phyloP scores from a whole-genome alignment of 2,113 vertebrate species.

The Lutjanus erythropterus region DNA sequence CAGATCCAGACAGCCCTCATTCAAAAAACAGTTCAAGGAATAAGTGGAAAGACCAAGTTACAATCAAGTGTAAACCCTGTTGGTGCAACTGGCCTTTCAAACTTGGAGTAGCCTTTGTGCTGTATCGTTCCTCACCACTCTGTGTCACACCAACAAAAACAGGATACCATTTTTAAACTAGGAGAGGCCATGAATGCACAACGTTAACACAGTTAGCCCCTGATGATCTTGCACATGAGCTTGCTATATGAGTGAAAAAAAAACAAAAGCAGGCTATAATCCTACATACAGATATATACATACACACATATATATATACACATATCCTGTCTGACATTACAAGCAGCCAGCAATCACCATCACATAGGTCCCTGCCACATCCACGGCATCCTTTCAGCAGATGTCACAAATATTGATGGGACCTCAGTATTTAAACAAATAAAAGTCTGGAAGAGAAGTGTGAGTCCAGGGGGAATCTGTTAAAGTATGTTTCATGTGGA shows the following conservation, averaged over 20 bases:
- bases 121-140: no score
- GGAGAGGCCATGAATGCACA: not conserved
- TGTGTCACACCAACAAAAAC: not conserved
- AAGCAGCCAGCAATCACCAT: not conserved
- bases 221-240: not conserved
- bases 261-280: no score
- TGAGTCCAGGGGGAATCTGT: slow-evolving; percentile 36
- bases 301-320: no score
- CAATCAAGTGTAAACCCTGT: no score
- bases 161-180: not conserved
- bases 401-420: slow-evolving; percentile 31
- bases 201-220: no score
- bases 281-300: no score
- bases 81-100: no score
- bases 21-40: no score
- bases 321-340: not conserved
- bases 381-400: slow-evolving; percentile 12
- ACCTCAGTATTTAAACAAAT: slow-evolving; percentile 41
- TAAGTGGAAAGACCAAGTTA: no score
- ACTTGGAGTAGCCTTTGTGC: not conserved
- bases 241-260: not conserved
- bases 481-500: slow-evolving; percentile 14
- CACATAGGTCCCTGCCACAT: not conserved
- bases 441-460: slow-evolving; percentile 28
- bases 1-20: no score